Evolutionary conservation across 2,113 vertebrate genomes (phyloP), one percentile per base, ranked within the genome.

Genomic region (Delphinus delphis): DNA sequence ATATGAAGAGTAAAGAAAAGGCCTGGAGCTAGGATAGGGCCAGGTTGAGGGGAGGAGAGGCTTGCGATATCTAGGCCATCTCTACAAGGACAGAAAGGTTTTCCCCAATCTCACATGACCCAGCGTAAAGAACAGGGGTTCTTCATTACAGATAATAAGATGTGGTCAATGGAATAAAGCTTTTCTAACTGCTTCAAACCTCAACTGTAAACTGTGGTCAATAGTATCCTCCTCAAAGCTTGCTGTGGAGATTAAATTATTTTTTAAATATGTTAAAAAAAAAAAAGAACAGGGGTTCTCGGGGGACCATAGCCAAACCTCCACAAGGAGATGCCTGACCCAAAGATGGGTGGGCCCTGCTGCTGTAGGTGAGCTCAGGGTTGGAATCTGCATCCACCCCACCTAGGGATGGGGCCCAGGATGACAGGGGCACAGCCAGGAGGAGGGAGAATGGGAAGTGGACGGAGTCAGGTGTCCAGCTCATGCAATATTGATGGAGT

Each of bases 401-500:
- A n/a, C 2, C 76, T 65, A 7, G 28, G 28, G 28, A 33, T 12
- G 44, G 74, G 44, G 44, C 74, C 28, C 63, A 79, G 50, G 53
- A 84, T 44, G 74, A 81, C 41, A 80, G 47, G 36, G 74, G 82
- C 83, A 92, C 83, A 63, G 93, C 87, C 76, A 71, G 86, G 74
- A 81, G 93, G 96, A 97, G 97, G 83, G 96, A 96, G 87, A 94
- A 81, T 41, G 88, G 98, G 96, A 97, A 97, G 67, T 50, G 17
- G 31, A 93, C 41, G 47, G 97, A 98, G 87, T 98, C 97, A 88
- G 94, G 90, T 98, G 25, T 98, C 98, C 90, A 9, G 20, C 96
- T 94, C 88, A 53, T 98, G 85, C 92, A 98, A 79, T 96, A 98
- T 98, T 96, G 44, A 98, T 97, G 63, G 90, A 28, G 98, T 97